phyloP scores from a whole-genome alignment of 2,113 vertebrate genomes.

The Anoura caudifer region DNA sequence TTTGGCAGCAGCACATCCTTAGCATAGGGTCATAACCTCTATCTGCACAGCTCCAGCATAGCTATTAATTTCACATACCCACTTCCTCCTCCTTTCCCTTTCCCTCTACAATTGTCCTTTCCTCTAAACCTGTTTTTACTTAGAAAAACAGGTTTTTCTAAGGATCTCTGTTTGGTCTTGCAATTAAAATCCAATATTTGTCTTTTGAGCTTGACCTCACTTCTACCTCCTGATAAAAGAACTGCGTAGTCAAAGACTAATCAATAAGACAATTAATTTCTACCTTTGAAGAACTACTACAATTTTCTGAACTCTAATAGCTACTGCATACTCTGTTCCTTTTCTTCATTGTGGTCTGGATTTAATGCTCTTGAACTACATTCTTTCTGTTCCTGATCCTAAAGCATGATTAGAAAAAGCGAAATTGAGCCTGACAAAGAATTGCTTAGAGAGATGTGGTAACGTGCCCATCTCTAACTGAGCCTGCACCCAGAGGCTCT shows the following conservation, averaged over 20 bases:
- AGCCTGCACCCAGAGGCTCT: not conserved
- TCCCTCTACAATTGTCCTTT: not conserved
- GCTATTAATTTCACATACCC: not conserved
- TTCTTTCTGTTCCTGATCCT: slow-evolving; percentile 9
- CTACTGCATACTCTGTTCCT: not conserved
- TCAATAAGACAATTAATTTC: not conserved
- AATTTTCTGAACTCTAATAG: not conserved
- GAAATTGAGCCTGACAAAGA: not conserved
- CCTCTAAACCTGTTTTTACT: not conserved
- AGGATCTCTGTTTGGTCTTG: not conserved
- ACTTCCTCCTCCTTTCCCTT: not conserved
- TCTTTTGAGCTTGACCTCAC: not conserved
- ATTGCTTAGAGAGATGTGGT: not conserved
- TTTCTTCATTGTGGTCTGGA: slow-evolving; percentile 1
- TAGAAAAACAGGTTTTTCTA: too few relatives aligned
- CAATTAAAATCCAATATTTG: not conserved
- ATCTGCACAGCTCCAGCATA: not conserved
- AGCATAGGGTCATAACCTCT: not conserved
- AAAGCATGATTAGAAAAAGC: not conserved
- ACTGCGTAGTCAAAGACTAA: not conserved
- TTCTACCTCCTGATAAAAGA: not conserved
- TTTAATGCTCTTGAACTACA: not conserved
- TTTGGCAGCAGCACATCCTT: not conserved
- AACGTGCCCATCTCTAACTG: not conserved
- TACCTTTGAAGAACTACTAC: slow-evolving; percentile 6